phyloP scores from a whole-genome alignment of 2,888 invertebrate genomes.

The Theretra japonica region DNA sequence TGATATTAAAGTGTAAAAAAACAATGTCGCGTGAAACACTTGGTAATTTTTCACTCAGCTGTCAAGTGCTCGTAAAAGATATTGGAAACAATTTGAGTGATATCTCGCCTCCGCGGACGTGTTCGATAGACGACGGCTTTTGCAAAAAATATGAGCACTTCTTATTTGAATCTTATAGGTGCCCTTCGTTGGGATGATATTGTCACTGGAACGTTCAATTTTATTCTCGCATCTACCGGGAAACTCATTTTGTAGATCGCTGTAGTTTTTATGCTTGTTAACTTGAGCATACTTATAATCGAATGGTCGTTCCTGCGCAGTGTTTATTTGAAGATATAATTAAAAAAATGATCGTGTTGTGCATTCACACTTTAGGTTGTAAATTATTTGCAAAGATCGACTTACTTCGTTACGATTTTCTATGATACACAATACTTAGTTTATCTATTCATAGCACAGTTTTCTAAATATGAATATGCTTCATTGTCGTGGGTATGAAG shows the following conservation, averaged over 20 bases:
- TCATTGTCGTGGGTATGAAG: not conserved
- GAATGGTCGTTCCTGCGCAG: not conserved
- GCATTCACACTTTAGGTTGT: too few relatives aligned
- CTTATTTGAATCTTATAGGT: constrained; percentile 50
- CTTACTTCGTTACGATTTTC: too few relatives aligned
- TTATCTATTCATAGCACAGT: too few relatives aligned
- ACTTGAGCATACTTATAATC: constrained; percentile 15
- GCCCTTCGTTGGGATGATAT: constrained; percentile 47
- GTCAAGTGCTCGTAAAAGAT: constrained; percentile 79
- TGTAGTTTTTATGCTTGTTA: constrained; percentile 30
- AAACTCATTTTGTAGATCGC: constrained; percentile 26
- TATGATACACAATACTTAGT: too few relatives aligned
- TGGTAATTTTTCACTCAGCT: constrained; percentile 75
- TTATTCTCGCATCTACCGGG: constrained; percentile 34
- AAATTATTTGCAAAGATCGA: not conserved
- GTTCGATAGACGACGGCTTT: constrained; percentile 52
- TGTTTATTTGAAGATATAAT: not conserved
- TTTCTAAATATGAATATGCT: not conserved
- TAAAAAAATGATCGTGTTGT: not conserved
- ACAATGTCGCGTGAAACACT: constrained; percentile 65
- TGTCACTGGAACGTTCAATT: constrained; percentile 47
- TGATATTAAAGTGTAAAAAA: constrained; percentile 18
- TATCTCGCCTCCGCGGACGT: constrained; percentile 68
- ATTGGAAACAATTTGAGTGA: constrained; percentile 80
- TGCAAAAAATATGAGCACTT: constrained; percentile 62